These are phyloP conservation scores for Mesoclemmys tuberculata DNA, from an alignment of 2,113 vertebrate genomes.

Conservation along the genomic window DNA sequence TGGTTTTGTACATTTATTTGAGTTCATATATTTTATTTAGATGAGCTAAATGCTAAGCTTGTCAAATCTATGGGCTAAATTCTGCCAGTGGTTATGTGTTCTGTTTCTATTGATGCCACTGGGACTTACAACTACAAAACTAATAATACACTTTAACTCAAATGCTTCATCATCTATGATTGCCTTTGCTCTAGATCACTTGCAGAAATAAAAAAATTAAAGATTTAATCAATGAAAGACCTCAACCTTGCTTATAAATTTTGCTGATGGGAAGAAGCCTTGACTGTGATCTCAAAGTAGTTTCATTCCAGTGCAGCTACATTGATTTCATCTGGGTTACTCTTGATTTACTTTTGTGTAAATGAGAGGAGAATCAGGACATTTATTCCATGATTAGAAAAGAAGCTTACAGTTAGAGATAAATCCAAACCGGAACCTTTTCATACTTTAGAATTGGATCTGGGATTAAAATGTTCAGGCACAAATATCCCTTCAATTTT, in stretches of 20 bases:
- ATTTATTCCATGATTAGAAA: background rate
- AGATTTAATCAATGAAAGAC: background rate
- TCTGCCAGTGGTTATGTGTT: background rate
- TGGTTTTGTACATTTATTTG: background rate
- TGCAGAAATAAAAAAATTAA: background rate
- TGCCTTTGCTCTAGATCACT: background rate
- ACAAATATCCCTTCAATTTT: background rate
- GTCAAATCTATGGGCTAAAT: background rate
- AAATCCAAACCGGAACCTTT: background rate
- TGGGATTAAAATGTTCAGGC: background rate
- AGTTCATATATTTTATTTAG: background rate
- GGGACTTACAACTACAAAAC: background rate
- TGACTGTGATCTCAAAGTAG: background rate
- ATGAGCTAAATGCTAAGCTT: background rate
- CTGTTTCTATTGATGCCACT: background rate
- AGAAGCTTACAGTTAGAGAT: background rate
- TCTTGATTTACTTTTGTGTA: background rate
- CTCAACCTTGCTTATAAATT: background rate
- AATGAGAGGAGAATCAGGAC: background rate
- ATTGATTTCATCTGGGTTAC: background rate
- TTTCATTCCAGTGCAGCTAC: background rate
- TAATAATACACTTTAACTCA: background rate
- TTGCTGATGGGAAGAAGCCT: background rate
- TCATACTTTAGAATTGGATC: background rate
- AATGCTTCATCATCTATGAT: background rate